Evolutionary conservation across 2,888 invertebrate genomes (phyloP), one percentile per base, ranked within the genome.

Genomic region (Pristionchus entomophagus): DNA sequence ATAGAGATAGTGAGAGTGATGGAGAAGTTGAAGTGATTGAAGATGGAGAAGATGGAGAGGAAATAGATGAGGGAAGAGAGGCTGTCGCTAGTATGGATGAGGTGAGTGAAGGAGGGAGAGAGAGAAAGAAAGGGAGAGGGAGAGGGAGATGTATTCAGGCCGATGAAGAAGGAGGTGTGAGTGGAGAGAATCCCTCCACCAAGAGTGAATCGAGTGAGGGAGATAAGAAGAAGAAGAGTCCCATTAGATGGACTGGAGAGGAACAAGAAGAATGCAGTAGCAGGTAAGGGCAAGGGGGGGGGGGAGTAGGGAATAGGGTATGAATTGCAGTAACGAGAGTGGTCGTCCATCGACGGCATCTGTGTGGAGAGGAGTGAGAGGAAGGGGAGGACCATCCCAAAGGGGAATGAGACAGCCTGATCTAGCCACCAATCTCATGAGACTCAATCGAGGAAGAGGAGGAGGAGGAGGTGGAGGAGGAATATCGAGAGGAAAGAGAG

Each of bases 21-120:
- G 69, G 35, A 35, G 69, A 35, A 69, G 35, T 29, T 6, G 35
- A 69, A 17, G 69, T 6, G 32, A n/a, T n/a, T n/a, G n/a, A 45
- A 22, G 51, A 17, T 53, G 78, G 45, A 10, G 29, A 77, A 45
- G 77, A 77, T 41, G 65, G 41, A 77, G 77, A 12, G n/a, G 78
- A 19, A 49, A 14, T 17, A 56, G 81, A 56, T 38, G 81, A 81
- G 29, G 81, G 41, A 35, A 81, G 81, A 81, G 81, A 81, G 38
- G 81, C 53, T 53, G 38, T 38, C 35, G 81, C 53, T 22, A 38
- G 38, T 81, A 53, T 81, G 32, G 81, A 81, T 56, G 81, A 81
- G 53, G 81, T 56, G 38, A 53, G 56, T 53, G 53, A 80, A 22
- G 51, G 17, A 12, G 22, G 0, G n/a, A 29, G 49, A 49, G 45